Base-by-base conservation (phyloP, 2,797 vertebrate genomes). In the Galago senegalensis region DNA sequence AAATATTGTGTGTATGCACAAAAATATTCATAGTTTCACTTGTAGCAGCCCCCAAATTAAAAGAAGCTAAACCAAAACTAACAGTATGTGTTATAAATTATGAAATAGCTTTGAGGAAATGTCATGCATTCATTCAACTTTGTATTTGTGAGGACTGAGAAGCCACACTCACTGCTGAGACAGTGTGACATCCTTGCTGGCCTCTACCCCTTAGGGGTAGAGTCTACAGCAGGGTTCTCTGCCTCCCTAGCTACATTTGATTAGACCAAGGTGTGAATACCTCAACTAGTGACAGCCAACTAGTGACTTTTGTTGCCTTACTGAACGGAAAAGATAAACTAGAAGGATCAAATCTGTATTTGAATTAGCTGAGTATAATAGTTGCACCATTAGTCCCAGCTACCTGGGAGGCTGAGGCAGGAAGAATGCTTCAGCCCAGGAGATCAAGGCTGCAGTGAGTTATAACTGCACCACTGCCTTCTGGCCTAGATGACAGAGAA, bases 261-360 rank as follows among this genome's bases (percentile, higher is more conserved):
- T 3, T 53, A 31, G 46, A 23, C 72, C 61, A 46, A 72, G 17
- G 0, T 34, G 4, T 43, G 73, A 87, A 20, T 18, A 2, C 34
- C 46, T 82, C 65, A 81, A 21, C 65, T 34, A 34, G 31, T 12
- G 40, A 80, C n/a, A 46, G 46, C 58, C 73, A 60, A 13, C 49
- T 53, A 53, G 49, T 37, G 60, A 46, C 21, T 63, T 87, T 27
- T 85, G 73, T 23, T 34, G 60, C 34, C 70, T 93, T 34, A 2
- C 43, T 72, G 29, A 18, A 18, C 40, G 13, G 43, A 92, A 93
- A 97, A 94, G 34, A 77, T 85, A 84, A 81, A 85, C 31, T 76
- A 40, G 3, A 3, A 37, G 18, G 18, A 87, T 86, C 76, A 56
- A 85, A 91, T 69, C 58, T 76, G 37, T 34, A 72, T 83, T 27